Evolutionary conservation across 2,797 vertebrate species (phyloP).

Genomic region (Austrolebias charrua): DNA sequence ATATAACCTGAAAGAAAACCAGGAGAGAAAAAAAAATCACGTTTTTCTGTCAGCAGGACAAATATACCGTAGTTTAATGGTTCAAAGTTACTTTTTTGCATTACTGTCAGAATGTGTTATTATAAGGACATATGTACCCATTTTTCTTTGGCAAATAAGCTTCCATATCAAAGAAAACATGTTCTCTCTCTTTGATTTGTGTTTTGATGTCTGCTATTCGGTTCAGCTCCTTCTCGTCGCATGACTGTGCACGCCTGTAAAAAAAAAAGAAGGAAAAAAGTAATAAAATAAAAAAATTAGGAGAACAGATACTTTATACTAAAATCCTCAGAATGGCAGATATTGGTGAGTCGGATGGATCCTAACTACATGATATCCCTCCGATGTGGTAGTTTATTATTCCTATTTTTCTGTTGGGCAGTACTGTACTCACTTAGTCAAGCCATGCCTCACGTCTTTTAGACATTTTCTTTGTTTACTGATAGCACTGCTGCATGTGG

Average conservation of each 20-base stretch:
- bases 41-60: background rate
- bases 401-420: too few relatives aligned
- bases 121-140: conserved; percentile 73
- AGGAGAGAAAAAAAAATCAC: background rate
- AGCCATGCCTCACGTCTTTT: conserved; percentile 80
- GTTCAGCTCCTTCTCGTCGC: conserved; percentile 79
- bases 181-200: conserved; percentile 92
- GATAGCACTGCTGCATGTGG: conserved; percentile 86
- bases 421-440: conserved; percentile 80
- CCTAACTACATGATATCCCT: background rate
- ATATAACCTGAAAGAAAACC: conserved; percentile 82
- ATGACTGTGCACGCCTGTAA: conserved; percentile 78
- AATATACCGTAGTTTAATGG: background rate
- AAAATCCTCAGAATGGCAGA: background rate
- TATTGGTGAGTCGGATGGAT: background rate
- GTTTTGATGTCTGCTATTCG: conserved; percentile 83
- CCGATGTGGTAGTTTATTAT: background rate
- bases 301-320: too few relatives aligned
- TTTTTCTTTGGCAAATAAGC: conserved; percentile 98
- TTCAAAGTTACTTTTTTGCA: background rate
- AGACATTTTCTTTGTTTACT: conserved; percentile 88
- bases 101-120: background rate
- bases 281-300: background rate
- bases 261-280: background rate
- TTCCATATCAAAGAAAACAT: conserved; percentile 97